These are phyloP conservation scores for Dendronephthya gigantea DNA, from an alignment of 64 coral and sea anemone genomes.

Conservation along the genomic window DNA sequence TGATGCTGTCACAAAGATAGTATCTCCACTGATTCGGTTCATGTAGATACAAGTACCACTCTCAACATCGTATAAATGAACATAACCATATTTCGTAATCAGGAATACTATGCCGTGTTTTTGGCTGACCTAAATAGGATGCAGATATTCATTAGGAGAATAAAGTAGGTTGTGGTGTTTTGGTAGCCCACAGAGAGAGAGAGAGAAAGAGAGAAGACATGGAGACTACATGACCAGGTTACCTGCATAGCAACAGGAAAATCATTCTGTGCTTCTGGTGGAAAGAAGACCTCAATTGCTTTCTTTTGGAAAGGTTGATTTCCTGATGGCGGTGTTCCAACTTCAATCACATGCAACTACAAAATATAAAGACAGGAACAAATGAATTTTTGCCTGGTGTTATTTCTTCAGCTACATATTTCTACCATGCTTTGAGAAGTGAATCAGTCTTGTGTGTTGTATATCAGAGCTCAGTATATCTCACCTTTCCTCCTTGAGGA, in stretches of 20 bases:
- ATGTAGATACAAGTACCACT: conserved; percentile 98
- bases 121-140: conserved; percentile 58
- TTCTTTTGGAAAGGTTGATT: conserved; percentile 91
- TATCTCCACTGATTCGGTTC: conserved; percentile 99
- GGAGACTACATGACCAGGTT: not conserved
- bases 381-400: too few species aligned
- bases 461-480: too few species aligned
- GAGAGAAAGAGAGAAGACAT: not conserved
- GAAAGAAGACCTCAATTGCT: conserved; percentile 94
- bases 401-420: not conserved
- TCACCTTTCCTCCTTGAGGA: conserved; percentile 94
- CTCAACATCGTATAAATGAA: conserved; percentile 88
- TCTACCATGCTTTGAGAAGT: not conserved
- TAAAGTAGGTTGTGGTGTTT: not conserved
- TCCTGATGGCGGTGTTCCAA: conserved; percentile 82
- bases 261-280: conserved; percentile 97
- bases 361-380: too few species aligned
- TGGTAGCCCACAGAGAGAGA: not conserved
- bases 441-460: too few species aligned
- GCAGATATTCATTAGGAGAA: not conserved
- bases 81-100: conserved; percentile 96
- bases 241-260: conserved; percentile 99
- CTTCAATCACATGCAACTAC: conserved; percentile 94
- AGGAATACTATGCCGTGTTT: conserved; percentile 94
- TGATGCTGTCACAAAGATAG: conserved; percentile 97